These are phyloP conservation scores for Rhingia rostrata DNA, from an alignment of 2,888 invertebrate genomes.

Conservation along the genomic window DNA sequence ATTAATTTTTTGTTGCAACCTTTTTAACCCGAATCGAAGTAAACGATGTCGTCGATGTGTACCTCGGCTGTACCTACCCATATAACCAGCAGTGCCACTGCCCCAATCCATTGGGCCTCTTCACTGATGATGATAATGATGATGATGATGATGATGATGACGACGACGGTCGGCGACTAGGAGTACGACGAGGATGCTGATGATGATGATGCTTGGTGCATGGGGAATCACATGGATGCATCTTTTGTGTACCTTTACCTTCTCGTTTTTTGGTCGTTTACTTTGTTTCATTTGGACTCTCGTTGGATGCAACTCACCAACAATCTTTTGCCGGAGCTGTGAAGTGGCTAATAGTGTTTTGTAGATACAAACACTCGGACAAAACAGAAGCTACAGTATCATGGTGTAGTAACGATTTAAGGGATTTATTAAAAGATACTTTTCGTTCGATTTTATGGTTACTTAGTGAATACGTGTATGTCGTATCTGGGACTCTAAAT, in stretches of 20 bases:
- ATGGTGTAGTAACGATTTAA: constrained; percentile 32
- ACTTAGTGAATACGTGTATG: not conserved
- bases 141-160: constrained; percentile 22
- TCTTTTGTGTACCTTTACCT: constrained; percentile 13
- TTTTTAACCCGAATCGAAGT: constrained; percentile 72
- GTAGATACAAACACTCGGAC: constrained; percentile 14
- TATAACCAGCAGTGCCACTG: constrained; percentile 38
- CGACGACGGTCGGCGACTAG: constrained; percentile 21
- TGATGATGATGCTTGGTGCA: constrained; percentile 43
- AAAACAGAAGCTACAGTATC: constrained; percentile 22
- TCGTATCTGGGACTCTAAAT: too few species aligned
- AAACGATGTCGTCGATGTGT: constrained; percentile 73
- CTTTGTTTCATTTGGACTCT: constrained; percentile 16
- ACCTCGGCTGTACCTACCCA: constrained; percentile 38
- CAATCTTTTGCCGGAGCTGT: constrained; percentile 14
- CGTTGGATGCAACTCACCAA: constrained; percentile 2
- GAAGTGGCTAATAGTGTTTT: constrained; percentile 50
- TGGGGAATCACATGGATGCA: constrained; percentile 48
- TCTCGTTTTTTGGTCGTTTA: constrained; percentile 4
- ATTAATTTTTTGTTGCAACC: constrained; percentile 74
- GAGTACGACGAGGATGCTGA: constrained; percentile 32
- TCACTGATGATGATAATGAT: constrained; percentile 18
- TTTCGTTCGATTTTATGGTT: not conserved
- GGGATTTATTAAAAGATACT: constrained; percentile 46
- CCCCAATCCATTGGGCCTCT: constrained; percentile 46